Base-by-base conservation (phyloP, 2,888 invertebrate genomes). In the Melinaea marsaeus region DNA sequence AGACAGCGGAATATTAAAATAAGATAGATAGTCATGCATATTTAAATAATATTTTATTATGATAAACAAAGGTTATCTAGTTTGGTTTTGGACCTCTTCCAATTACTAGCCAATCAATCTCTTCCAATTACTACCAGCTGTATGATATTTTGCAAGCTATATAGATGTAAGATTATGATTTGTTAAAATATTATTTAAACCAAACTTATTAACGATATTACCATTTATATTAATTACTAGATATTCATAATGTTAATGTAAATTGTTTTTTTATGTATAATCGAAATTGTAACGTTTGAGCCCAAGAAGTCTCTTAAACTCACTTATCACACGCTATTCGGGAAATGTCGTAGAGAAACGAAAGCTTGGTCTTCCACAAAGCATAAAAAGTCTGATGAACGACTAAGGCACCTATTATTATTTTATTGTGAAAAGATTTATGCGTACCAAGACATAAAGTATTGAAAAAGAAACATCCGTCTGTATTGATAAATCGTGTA, bases 341-440 rank as follows among this genome's bases (percentile, higher is more conserved):
- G 58, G 67, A 67, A 70, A 67, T 61, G 64, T 69, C 72, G 69
- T 71, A 72, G 70, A 71, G 66, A 63, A 70, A 67, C 64, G 62
- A 68, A 69, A 72, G 69, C 69, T 69, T 58, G 66, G 70, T 68
- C 72, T 69, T 74, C 71, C 72, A 64, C 65, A 55, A 68, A 67
- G 71, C 74, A 74, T 78, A 79, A 81, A 79, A 78, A 72, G 71
- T 69, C 74, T 72, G 73, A 77, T 74, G 75, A 76, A 74, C 72
- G 73, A 67, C 73, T 69, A 75, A 76, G 69, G 64, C 65, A 70
- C 67, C 72, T 71, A 79, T 80, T 80, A 79, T 80, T 67, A 71
- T 71, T 79, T 81, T 80, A 79, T 79, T 61, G 9, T 9, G 72
- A 68, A 72, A 77, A 80, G 81, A 84, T 83, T 83, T 83, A 84